Evolutionary conservation across 2,888 invertebrate species (phyloP).

Genomic region (Oithona nana): DNA sequence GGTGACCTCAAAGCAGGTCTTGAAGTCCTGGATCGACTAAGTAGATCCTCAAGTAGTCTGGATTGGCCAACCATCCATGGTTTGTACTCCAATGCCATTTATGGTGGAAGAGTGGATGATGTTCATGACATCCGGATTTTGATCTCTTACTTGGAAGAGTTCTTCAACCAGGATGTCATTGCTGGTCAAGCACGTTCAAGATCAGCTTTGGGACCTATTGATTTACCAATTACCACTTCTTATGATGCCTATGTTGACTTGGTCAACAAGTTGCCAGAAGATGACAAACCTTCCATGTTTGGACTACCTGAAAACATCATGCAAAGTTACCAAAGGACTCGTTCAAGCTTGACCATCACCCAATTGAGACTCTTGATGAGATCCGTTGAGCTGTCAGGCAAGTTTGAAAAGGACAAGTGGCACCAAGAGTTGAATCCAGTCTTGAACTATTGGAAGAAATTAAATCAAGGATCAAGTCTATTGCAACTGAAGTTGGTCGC

Average conservation of each 20-base stretch:
- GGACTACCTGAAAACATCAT: slow-evolving; percentile 73
- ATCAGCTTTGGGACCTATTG: slow-evolving; percentile 36
- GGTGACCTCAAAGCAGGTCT: slow-evolving; percentile 56
- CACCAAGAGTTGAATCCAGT: slow-evolving; percentile 45
- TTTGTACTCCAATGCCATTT: slow-evolving; percentile 54
- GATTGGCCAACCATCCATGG: slow-evolving; percentile 55
- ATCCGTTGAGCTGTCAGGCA: slow-evolving; percentile 28
- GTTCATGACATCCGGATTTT: slow-evolving; percentile 47
- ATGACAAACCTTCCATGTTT: slow-evolving; percentile 53
- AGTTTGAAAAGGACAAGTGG: slow-evolving; percentile 37
- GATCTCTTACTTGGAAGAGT: slow-evolving; percentile 43
- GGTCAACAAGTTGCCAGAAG: slow-evolving; percentile 46
- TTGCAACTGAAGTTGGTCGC: slow-evolving; percentile 24
- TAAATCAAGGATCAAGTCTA: slow-evolving; percentile 30
- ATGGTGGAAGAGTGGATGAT: slow-evolving; percentile 69
- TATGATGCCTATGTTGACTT: slow-evolving; percentile 44
- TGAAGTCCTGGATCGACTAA: slow-evolving; percentile 37
- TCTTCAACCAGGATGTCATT: slow-evolving; percentile 36
- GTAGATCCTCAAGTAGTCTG: slow-evolving; percentile 18
- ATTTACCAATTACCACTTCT: slow-evolving; percentile 35
- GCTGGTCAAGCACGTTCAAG: slow-evolving; percentile 37
- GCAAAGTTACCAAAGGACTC: slow-evolving; percentile 55
- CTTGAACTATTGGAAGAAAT: slow-evolving; percentile 62
- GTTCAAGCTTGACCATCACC: slow-evolving; percentile 38
- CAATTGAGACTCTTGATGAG: slow-evolving; percentile 38